A percentile compares a stretch with the other conserved stretches of the same genome.
Conservation (phyloP, 2,797 vertebrate genomes). For the Sebastiscus tertius region DNA sequence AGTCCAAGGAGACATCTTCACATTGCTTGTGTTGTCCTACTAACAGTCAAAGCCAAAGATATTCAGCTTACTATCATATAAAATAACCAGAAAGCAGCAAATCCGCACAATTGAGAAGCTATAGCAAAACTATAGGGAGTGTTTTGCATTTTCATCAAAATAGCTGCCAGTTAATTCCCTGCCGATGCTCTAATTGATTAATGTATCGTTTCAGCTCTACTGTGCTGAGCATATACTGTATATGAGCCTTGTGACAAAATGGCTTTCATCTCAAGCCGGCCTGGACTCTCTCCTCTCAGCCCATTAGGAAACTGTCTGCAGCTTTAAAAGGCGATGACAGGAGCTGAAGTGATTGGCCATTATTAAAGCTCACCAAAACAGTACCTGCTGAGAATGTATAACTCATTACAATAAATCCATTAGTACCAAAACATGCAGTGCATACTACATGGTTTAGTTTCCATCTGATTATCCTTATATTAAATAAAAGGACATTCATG, state of each 20-base stretch:
- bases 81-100: not conserved
- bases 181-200: not conserved
- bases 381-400: constrained; percentile 13
- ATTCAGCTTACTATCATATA: not conserved
- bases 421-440: not conserved
- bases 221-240: not conserved
- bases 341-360: constrained; percentile 19
- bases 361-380: constrained; percentile 29
- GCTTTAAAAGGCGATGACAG: constrained; percentile 29
- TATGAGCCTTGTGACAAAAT: not conserved
- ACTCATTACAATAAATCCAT: not conserved
- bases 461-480: not conserved
- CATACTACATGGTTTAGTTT: not conserved
- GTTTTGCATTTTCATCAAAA: constrained; percentile 1
- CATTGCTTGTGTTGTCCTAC: not conserved
- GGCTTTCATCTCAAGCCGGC: not conserved
- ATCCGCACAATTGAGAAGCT: not conserved
- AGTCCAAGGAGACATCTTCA: not conserved
- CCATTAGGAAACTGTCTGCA: constrained; percentile 23
- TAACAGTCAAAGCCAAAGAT: not conserved
- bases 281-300: not conserved
- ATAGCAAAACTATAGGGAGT: not conserved
- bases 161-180: not conserved
- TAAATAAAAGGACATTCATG: not conserved
- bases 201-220: not conserved